A percentile compares a stretch with the other conserved stretches of the same genome.
These are phyloP conservation scores for Adelphocoris suturalis DNA, from an alignment of 2,888 invertebrate species.

Conservation along the genomic window DNA sequence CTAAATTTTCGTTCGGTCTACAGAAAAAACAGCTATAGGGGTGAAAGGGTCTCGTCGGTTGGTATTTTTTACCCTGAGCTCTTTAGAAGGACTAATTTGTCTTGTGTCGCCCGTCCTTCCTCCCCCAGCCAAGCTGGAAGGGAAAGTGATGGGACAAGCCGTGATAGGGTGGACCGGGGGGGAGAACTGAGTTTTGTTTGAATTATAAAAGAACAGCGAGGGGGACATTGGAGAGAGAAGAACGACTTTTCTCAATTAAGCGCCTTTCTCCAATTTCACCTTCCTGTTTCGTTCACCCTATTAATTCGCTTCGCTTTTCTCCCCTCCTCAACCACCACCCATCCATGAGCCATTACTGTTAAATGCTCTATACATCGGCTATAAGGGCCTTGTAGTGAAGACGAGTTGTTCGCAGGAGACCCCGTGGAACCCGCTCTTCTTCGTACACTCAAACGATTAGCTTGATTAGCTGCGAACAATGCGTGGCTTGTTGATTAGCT, in stretches of 20 bases:
- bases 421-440: no score
- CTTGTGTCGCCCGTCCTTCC: conserved; percentile 38
- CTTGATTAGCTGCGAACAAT: neutral
- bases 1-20: conserved; percentile 36
- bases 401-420: neutral
- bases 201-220: conserved; percentile 53
- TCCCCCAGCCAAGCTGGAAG: neutral
- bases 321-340: neutral
- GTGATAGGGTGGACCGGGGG: neutral
- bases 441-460: neutral
- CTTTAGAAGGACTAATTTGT: conserved; percentile 61
- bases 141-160: neutral
- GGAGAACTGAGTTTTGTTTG: conserved; percentile 44
- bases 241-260: conserved; percentile 56
- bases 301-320: neutral
- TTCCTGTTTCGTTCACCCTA: conserved; percentile 3
- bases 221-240: neutral
- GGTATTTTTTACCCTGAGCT: conserved; percentile 48
- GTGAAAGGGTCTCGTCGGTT: conserved; percentile 13
- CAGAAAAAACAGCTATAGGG: neutral
- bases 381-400: neutral
- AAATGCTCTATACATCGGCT: neutral
- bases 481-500: no score
- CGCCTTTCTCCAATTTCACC: conserved; percentile 54
- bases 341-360: neutral